Percentiles rank a stretch among this genome's conserved stretches.
Evolutionary conservation across 2,888 invertebrate genomes (phyloP).

Genomic region (Tetranychus truncatus): DNA sequence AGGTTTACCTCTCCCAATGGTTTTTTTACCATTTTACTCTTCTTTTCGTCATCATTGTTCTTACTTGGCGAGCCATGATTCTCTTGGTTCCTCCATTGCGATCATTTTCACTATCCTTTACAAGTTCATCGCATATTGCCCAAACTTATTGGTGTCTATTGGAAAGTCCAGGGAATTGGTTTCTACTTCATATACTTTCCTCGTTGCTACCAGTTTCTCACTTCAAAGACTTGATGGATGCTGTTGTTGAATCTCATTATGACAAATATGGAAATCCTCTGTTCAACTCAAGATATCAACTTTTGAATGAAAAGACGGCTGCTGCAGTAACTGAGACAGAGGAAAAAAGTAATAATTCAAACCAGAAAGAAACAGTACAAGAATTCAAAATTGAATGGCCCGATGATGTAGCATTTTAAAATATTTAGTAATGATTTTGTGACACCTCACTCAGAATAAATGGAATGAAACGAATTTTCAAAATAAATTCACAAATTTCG

Average conservation of each 20-base stretch:
- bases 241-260: neutral
- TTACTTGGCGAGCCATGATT: neutral
- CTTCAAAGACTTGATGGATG: neutral
- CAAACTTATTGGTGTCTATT: neutral
- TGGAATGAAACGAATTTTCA: no score
- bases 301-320: no score
- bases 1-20: neutral
- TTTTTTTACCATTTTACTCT: neutral
- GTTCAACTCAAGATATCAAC: neutral
- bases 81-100: neutral
- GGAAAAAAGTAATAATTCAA: no score
- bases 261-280: neutral
- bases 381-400: no score
- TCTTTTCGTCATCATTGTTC: neutral
- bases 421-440: no score
- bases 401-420: no score
- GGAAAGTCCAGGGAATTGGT: neutral
- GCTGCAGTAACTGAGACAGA: no score
- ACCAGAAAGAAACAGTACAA: no score
- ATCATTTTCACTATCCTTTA: neutral
- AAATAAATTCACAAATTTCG: no score
- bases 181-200: neutral
- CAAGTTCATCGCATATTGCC: neutral
- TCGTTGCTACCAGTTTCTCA: neutral
- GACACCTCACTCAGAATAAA: no score